Percentiles rank a stretch among this genome's conserved stretches.
These are phyloP conservation scores for Solen grandis DNA, from an alignment of 1,140 invertebrate species.

Conservation along the genomic window DNA sequence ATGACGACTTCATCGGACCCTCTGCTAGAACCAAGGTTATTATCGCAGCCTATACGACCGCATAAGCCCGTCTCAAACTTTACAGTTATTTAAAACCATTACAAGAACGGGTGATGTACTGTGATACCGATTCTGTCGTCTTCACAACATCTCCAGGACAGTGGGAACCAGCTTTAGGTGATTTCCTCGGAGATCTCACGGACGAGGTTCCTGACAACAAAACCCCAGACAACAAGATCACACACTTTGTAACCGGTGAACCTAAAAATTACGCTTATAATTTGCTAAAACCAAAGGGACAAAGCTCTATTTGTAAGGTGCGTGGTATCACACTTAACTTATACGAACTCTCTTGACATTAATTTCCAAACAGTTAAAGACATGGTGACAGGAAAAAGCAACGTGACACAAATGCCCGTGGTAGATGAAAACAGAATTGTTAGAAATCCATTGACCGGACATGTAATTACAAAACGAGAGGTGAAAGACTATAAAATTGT, in stretches of 20 bases:
- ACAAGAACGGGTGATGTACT: conserved; percentile 75
- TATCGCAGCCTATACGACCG: conserved; percentile 77
- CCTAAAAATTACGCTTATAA: conserved; percentile 9
- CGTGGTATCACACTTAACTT: conserved; percentile 5
- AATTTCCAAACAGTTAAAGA: conserved; percentile 2
- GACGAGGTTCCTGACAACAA: conserved; percentile 3
- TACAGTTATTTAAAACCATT: conserved; percentile 76
- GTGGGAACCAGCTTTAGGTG: background rate
- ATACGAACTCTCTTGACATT: conserved; percentile 7
- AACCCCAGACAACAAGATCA: conserved; percentile 8
- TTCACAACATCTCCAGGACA: conserved; percentile 62
- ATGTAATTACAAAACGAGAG: conserved; percentile 6
- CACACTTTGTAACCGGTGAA: background rate
- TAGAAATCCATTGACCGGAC: background rate
- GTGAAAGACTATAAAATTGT: conserved; percentile 13
- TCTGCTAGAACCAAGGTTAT: conserved; percentile 70
- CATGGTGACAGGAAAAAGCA: conserved; percentile 2
- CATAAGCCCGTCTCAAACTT: conserved; percentile 78
- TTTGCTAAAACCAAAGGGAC: background rate
- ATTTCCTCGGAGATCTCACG: background rate
- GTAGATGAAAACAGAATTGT: background rate
- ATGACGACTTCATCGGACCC: conserved; percentile 12
- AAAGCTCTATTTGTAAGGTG: conserved; percentile 11
- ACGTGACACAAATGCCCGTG: background rate
- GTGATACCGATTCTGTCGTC: conserved; percentile 78